Percentiles rank a stretch among this genome's conserved stretches.
These are phyloP conservation scores for Drosophila mercatorum DNA, from an alignment of 2,888 invertebrate genomes.

Conservation along the genomic window DNA sequence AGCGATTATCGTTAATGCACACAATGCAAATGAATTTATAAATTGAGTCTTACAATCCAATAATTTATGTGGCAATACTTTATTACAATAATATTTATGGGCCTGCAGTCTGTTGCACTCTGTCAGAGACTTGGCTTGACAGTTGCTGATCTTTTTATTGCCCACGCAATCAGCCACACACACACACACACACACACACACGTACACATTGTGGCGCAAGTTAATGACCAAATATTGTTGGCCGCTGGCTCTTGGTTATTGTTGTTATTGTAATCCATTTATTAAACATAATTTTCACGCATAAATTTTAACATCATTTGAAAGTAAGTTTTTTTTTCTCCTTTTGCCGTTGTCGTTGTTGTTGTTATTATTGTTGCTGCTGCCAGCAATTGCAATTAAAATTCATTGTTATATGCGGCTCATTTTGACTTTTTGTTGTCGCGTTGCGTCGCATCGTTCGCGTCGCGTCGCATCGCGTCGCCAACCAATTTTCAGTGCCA, in stretches of 20 bases:
- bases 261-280: slow-evolving; percentile 75
- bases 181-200: slow-evolving; percentile 3
- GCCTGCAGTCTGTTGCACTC: slow-evolving; percentile 34
- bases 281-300: slow-evolving; percentile 75
- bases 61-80: slow-evolving; percentile 63
- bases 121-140: slow-evolving; percentile 44
- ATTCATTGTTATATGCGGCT: slow-evolving; percentile 75
- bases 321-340: slow-evolving; percentile 16
- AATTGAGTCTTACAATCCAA: slow-evolving; percentile 57
- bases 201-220: slow-evolving; percentile 46
- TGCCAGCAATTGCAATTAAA: slow-evolving; percentile 67
- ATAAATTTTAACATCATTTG: slow-evolving; percentile 65
- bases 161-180: slow-evolving; percentile 36
- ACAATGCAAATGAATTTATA: slow-evolving; percentile 49
- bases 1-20: slow-evolving; percentile 55
- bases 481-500: slow-evolving; percentile 64
- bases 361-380: slow-evolving; percentile 15
- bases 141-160: slow-evolving; percentile 75
- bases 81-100: slow-evolving; percentile 61
- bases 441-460: not conserved
- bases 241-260: slow-evolving; percentile 24
- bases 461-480: not conserved
- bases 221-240: slow-evolving; percentile 71
- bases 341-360: not conserved
- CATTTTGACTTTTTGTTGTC: slow-evolving; percentile 67